Percentiles rank a stretch among this genome's conserved stretches.
Conservation (phyloP, 2,113 vertebrate genomes). For the Rhipidura dahli region DNA sequence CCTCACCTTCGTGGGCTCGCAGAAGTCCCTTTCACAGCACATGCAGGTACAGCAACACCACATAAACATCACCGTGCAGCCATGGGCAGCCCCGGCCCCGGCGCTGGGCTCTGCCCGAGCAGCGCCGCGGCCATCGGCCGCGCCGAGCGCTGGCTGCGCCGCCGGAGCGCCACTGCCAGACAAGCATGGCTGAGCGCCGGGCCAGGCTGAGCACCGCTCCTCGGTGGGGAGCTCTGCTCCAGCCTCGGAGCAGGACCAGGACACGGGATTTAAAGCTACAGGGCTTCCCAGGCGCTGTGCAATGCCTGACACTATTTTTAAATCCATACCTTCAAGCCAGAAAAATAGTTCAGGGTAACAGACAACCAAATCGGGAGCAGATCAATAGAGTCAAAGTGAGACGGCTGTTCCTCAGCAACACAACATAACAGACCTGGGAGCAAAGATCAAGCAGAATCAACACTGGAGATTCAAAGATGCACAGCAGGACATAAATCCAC, state of each 20-base stretch:
- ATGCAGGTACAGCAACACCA: slow-evolving; percentile 72
- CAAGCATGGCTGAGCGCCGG: not conserved
- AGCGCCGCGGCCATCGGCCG: not conserved
- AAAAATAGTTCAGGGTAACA: not conserved
- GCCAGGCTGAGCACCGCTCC: not conserved
- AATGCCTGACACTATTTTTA: not conserved
- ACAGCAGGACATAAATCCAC: not conserved
- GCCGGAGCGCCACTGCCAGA: not conserved
- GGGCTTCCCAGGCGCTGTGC: not conserved
- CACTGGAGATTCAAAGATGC: not conserved
- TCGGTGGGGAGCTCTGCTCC: not conserved
- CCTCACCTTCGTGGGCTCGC: slow-evolving; percentile 71
- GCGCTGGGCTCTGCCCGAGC: not conserved
- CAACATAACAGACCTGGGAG: not conserved
- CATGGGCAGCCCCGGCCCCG: not conserved
- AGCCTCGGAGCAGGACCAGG: not conserved
- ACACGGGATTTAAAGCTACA: slow-evolving; percentile 54
- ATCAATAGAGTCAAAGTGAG: not conserved
- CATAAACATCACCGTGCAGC: slow-evolving; percentile 54
- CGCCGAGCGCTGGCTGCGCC: not conserved
- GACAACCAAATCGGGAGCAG: not conserved
- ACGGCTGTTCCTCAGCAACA: fast-evolving
- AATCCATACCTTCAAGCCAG: not conserved
- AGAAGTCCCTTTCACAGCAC: slow-evolving; percentile 55
- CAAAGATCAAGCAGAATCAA: not conserved